These are phyloP conservation scores for Hirudinaria manillensis DNA, from an alignment of 2,888 invertebrate species.

Conservation along the genomic window DNA sequence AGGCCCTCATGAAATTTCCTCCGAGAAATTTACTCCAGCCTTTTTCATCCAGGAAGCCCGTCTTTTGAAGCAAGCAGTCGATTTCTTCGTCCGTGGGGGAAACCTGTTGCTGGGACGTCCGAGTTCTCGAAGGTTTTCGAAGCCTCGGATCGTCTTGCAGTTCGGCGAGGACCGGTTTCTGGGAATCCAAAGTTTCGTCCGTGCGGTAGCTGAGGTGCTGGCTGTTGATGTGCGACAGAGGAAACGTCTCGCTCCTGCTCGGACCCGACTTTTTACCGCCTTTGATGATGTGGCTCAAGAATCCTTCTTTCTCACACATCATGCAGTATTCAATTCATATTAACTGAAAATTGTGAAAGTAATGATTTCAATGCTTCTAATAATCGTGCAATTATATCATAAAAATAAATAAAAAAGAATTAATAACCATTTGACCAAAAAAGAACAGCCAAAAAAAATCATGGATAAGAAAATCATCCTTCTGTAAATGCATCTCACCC, in stretches of 20 bases:
- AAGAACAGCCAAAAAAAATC: too few relatives aligned
- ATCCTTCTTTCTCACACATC: too few relatives aligned
- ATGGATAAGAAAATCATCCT: too few relatives aligned
- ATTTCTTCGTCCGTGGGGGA: constrained; percentile 17
- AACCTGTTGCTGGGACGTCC: not conserved
- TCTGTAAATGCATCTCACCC: too few relatives aligned
- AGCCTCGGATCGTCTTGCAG: not conserved
- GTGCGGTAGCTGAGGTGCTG: not conserved
- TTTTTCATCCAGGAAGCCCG: not conserved
- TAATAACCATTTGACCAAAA: too few relatives aligned
- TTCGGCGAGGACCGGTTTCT: not conserved
- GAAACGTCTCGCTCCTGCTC: not conserved
- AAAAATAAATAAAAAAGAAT: too few relatives aligned
- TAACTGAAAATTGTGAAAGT: too few relatives aligned
- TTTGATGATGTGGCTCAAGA: not conserved
- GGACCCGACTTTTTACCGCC: not conserved
- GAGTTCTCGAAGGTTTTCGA: not conserved
- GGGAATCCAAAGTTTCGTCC: not conserved
- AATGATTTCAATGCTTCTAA: too few relatives aligned
- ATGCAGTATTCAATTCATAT: too few relatives aligned
- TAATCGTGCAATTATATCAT: too few relatives aligned
- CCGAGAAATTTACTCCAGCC: constrained; percentile 24
- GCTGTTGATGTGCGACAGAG: constrained; percentile 11
- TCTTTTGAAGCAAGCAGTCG: not conserved
- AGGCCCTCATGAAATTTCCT: constrained; percentile 17